Base-by-base conservation (phyloP, 2,113 vertebrate genomes). In the Crotalus horridus region DNA sequence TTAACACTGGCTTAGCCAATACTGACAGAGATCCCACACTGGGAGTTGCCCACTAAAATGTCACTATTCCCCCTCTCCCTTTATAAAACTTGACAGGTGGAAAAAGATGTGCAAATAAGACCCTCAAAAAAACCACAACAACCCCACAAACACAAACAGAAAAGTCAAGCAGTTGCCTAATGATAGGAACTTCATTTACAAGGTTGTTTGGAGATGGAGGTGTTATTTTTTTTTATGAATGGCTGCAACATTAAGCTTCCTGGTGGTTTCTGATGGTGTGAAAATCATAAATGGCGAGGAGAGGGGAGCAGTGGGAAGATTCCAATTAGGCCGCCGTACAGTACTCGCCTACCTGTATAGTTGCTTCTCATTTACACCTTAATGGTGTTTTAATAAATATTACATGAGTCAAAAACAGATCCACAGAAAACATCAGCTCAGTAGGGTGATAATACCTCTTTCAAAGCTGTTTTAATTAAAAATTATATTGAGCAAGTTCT, bases 301-400 rank as follows among this genome's bases (percentile, higher is more conserved):
- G 46, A 64, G 91, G n/a, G 96, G 96, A 96, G 93, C 86, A 94
- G 93, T 95, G 94, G 91, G 90, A 96, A 94, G 90, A 94, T 96
- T 96, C 95, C 95, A 97, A 97, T 96, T 94, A 94, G 96, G 94
- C 91, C 87, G 88, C 85, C 89, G 87, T 10, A 54, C 46, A 95
- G 55, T 58, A 95, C 90, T 94, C 92, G 94, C 20, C 53, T 91
- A 96, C 88, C 94, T 88, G 55, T 94, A 86, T 48, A 93, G 91
- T 13, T 54, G 85, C 94, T 95, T 95, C 85, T 94, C 95, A 96
- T 95, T 96, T 95, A 95, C n/a, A 95, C 85, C 61, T 96, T 91
- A 59, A 95, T 96, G 93, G 93, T 94, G 91, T 95, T 97, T 96
- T 95, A 96, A 96, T 97, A 96, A 91, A 96, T 56, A 92, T 51